A percentile compares a stretch with the other conserved stretches of the same genome.
These are phyloP conservation scores for Nasua narica DNA, from an alignment of 2,797 vertebrate genomes.

Conservation along the genomic window DNA sequence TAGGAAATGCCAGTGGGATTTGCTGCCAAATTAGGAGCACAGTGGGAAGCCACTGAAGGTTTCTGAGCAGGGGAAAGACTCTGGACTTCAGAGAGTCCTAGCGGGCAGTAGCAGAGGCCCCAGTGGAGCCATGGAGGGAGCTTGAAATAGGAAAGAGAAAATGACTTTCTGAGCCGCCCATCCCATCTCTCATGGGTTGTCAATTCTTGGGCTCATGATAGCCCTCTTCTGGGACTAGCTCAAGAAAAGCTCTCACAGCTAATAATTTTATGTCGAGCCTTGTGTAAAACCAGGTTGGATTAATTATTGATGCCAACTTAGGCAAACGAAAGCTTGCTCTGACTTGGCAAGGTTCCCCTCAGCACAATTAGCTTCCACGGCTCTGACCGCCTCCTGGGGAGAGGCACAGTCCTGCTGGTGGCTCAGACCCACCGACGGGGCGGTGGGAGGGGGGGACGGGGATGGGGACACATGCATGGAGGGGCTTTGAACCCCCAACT, in stretches of 20 bases:
- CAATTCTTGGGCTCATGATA: constrained; percentile 67
- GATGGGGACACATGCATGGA: background rate
- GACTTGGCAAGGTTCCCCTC: constrained; percentile 68
- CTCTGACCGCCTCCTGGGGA: background rate
- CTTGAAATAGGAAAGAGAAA: constrained; percentile 53
- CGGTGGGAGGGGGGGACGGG: no score
- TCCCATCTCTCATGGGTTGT: constrained; percentile 52
- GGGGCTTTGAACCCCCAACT: constrained; percentile 60
- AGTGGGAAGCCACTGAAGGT: background rate
- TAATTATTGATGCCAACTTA: constrained; percentile 83
- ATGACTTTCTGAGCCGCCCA: constrained; percentile 63
- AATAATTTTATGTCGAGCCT: constrained; percentile 79
- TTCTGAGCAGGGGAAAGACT: background rate
- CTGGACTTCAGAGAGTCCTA: background rate
- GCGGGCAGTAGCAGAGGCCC: background rate
- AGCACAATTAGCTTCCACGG: constrained; percentile 52
- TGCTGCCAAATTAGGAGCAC: background rate
- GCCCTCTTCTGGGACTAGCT: constrained; percentile 68
- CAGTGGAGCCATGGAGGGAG: background rate
- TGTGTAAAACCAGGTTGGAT: constrained; percentile 81
- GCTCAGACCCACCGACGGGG: fast-evolving
- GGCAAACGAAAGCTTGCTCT: constrained; percentile 75
- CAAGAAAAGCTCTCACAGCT: constrained; percentile 75
- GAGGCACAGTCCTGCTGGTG: fast-evolving
- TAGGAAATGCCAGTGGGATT: background rate